phyloP scores from a whole-genome alignment of 2,113 vertebrate genomes.

The Oncorhynchus clarkii region DNA sequence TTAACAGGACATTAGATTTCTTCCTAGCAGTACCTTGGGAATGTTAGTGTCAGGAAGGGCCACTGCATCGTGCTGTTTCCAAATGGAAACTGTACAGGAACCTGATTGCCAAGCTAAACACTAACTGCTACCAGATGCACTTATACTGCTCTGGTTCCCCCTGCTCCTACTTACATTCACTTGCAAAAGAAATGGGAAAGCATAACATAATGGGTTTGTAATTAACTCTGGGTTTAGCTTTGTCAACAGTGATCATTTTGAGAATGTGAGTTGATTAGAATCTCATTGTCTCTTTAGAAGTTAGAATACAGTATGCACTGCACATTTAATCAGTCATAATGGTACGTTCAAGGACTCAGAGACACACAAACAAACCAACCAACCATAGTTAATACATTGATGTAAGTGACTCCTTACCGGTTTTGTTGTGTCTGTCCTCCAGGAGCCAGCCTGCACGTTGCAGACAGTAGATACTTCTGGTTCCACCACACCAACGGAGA shows the following conservation, averaged over 20 bases:
- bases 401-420: not conserved
- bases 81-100: slow-evolving; percentile 36
- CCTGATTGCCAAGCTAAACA: slow-evolving; percentile 20
- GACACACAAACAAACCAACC: too few relatives aligned
- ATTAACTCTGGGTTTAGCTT: not conserved
- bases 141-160: not conserved
- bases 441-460: slow-evolving; percentile 87
- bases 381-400: not conserved
- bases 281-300: not conserved
- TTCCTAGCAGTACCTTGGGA: too few relatives aligned
- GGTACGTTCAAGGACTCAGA: not conserved
- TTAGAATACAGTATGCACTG: not conserved
- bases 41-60: not conserved
- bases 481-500: slow-evolving; percentile 93
- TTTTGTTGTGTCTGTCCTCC: not conserved
- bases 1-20: too few relatives aligned
- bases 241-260: not conserved
- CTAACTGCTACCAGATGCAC: slow-evolving; percentile 48
- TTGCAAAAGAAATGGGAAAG: slow-evolving; percentile 21
- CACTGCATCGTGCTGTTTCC: slow-evolving; percentile 15
- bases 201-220: not conserved
- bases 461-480: slow-evolving; percentile 85
- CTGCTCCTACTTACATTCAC: slow-evolving; percentile 18
- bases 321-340: not conserved
- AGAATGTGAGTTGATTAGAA: not conserved